Conservation (phyloP, 1,140 invertebrate genomes). For the Vanessa atalanta region DNA sequence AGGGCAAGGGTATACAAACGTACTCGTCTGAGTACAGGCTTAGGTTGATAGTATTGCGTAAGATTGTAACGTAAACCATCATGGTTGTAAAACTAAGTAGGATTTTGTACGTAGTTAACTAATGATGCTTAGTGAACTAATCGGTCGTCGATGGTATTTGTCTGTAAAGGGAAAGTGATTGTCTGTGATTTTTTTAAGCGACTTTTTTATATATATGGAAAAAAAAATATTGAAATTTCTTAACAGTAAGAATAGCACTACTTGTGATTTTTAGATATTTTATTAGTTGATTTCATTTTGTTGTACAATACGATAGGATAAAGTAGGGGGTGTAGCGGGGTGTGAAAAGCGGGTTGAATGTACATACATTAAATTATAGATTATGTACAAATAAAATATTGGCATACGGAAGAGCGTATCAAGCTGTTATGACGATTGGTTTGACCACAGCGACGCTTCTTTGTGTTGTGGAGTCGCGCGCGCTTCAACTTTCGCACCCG, state of each 20-base stretch:
- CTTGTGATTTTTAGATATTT: conserved; percentile 81
- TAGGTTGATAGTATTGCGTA: conserved; percentile 51
- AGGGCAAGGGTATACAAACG: conserved; percentile 52
- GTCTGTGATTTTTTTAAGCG: conserved; percentile 83
- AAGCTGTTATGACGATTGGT: conserved; percentile 62
- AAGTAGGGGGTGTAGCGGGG: conserved; percentile 60
- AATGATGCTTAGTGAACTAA: conserved; percentile 76
- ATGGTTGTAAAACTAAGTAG: conserved; percentile 82
- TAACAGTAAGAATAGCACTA: conserved; percentile 82
- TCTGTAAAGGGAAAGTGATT: conserved; percentile 81
- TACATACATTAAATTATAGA: conserved; percentile 70
- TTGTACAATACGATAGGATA: conserved; percentile 70
- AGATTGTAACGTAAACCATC: conserved; percentile 76
- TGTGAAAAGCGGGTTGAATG: conserved; percentile 69
- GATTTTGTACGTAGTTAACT: conserved; percentile 80
- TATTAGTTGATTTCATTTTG: conserved; percentile 76
- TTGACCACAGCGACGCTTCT: conserved; percentile 67
- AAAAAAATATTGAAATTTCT: conserved; percentile 73
- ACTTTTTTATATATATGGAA: conserved; percentile 81
- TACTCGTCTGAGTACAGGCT: conserved; percentile 43
- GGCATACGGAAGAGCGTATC: conserved; percentile 47
- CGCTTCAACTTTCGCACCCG: conserved; percentile 49
- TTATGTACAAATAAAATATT: conserved; percentile 63
- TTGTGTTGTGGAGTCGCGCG: conserved; percentile 55
- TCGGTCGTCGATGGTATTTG: conserved; percentile 77